Conservation (phyloP, 2,888 invertebrate species). For the Pachliopta kotzebuea region DNA sequence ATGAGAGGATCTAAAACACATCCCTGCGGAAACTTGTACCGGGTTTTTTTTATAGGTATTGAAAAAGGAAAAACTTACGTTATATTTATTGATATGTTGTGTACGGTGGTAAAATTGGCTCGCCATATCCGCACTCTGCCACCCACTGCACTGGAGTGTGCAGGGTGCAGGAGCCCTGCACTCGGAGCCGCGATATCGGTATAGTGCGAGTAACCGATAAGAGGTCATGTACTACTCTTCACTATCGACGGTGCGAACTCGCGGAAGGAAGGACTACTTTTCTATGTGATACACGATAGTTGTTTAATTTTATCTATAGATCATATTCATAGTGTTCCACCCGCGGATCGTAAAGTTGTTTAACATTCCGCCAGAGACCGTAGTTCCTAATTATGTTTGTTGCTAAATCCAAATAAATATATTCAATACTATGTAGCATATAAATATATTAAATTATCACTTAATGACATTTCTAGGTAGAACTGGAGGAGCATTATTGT, state of each 20-base stretch:
- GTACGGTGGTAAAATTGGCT: not conserved
- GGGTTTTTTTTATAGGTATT: not conserved
- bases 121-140: constrained; percentile 2
- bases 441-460: too few species aligned
- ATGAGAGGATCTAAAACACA: not conserved
- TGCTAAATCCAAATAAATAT: too few species aligned
- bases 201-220: constrained; percentile 17
- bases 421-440: too few species aligned
- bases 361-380: too few species aligned
- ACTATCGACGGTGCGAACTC: constrained; percentile 1
- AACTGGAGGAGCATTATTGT: too few species aligned
- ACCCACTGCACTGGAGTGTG: constrained; percentile 1
- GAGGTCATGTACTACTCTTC: constrained; percentile 12
- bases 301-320: not conserved
- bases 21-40: not conserved
- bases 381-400: too few species aligned
- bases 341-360: too few species aligned
- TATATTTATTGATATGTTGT: not conserved
- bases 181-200: constrained; percentile 3
- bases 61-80: constrained; percentile 15
- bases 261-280: constrained; percentile 13
- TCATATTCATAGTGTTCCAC: not conserved
- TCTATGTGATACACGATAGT: constrained; percentile 4
- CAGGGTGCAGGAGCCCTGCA: not conserved
- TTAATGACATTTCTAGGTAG: too few species aligned